Evolutionary conservation across 2,113 vertebrate species (phyloP), one percentile per base, ranked within the genome.

Genomic region (Canis aureus): DNA sequence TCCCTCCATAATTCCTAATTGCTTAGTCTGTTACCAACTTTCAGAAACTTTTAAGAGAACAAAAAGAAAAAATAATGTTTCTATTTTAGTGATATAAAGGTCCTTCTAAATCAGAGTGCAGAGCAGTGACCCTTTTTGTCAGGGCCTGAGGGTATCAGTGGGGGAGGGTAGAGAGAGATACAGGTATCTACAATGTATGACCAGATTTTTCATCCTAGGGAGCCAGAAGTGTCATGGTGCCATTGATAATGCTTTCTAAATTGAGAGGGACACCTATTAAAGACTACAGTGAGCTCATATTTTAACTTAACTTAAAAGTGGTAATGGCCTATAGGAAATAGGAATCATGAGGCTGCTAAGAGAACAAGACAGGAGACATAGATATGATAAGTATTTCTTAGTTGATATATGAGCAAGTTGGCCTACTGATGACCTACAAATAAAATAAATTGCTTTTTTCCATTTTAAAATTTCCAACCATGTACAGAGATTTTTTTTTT

Each of bases 401-500:
- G 19, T 49, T 60, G 67, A 67, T 92, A 22, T 62, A n/a, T 51
- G 55, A 93, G 22, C 67, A 59, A 67, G 57, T 59, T 62, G 29
- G 11, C 35, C 17, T 81, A 51, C 32, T 16, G n/a, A 55, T 89
- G 38, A 73, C 64, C 38, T 66, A 81, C 9, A 66, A 67, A 88
- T 84, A 57, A 22, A 53, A n/a, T 55, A 83, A 76, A 43, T 43
- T 43, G 25, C 15, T 78, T 13, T 71, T 64, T 78, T 51, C 27
- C 4, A 20, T 80, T 71, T 76, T 69, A 49, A 62, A 74, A 78
- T 87, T 76, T 29, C 38, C 35, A 35, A 43, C 38, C 20, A 71
- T 35, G 8, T 59, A 59, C 29, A 91, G n/a, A 66, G 79, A 87
- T 27, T 64, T 90, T 35, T 27, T 90, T 35, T 93, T 96, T 87